These are phyloP conservation scores for Sebastes steindachneri DNA, from an alignment of 2,797 vertebrate species.

Conservation along the genomic window DNA sequence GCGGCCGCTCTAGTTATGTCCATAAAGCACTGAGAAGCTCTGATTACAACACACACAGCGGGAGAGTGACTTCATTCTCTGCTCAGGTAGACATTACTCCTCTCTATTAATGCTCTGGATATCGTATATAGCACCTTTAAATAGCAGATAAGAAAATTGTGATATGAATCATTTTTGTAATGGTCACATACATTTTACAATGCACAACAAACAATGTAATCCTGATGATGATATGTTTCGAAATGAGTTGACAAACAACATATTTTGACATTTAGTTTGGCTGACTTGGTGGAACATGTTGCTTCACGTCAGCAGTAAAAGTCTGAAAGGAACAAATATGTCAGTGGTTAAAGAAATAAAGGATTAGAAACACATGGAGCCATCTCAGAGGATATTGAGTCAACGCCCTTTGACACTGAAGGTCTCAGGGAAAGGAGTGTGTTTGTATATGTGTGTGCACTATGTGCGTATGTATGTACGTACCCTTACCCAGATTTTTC, in stretches of 20 bases:
- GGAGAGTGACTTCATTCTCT: no score
- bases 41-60: no score
- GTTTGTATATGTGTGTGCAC: not conserved
- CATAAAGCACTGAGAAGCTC: no score
- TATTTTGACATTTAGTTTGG: not conserved
- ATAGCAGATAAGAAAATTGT: not conserved
- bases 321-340: not conserved
- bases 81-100: no score
- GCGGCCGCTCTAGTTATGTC: no score
- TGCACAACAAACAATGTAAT: not conserved
- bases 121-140: no score
- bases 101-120: no score
- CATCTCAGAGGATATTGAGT: conserved; percentile 3
- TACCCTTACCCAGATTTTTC: not conserved
- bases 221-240: not conserved
- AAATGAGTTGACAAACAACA: not conserved
- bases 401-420: conserved; percentile 13
- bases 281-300: not conserved
- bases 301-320: not conserved
- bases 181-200: not conserved
- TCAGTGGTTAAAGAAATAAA: not conserved
- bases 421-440: not conserved
- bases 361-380: not conserved
- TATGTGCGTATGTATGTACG: not conserved
- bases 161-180: not conserved